phyloP scores from a whole-genome alignment of 2,113 vertebrate species.

The Merops nubicus region DNA sequence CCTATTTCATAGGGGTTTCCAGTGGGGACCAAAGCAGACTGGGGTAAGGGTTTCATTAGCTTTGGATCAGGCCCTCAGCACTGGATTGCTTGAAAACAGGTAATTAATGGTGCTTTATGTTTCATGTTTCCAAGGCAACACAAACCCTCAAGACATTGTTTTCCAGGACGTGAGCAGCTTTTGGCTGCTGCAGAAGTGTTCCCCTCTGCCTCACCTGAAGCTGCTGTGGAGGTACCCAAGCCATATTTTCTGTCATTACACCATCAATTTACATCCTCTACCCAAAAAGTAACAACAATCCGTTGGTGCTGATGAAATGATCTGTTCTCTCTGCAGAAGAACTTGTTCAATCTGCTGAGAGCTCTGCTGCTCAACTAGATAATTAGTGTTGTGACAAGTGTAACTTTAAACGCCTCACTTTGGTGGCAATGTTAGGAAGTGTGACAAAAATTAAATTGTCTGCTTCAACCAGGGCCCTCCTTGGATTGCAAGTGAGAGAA shows the following conservation, averaged over 20 bases:
- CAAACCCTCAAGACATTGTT: background rate
- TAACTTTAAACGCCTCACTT: conserved; percentile 16
- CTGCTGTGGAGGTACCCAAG: conserved; percentile 1
- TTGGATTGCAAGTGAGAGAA: conserved; percentile 1
- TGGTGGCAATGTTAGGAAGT: conserved; percentile 42
- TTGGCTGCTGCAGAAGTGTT: background rate
- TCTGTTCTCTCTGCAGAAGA: background rate
- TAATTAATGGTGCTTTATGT: conserved; percentile 45
- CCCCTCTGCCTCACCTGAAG: background rate
- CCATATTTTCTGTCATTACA: background rate
- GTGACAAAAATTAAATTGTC: conserved; percentile 47
- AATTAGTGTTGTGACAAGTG: conserved; percentile 64
- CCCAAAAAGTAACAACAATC: background rate
- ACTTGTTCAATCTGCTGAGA: conserved; percentile 31
- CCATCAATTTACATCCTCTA: background rate
- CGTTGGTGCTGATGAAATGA: background rate
- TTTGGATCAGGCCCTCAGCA: background rate
- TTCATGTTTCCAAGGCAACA: conserved; percentile 44
- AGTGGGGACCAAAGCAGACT: background rate
- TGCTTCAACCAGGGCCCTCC: background rate
- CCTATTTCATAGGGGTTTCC: background rate
- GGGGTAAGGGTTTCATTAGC: background rate
- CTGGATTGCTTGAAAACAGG: background rate
- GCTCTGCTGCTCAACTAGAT: conserved; percentile 17
- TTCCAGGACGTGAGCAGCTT: background rate